Percentiles rank a stretch among this genome's conserved stretches.
Conservation (phyloP, 2,113 vertebrate species). For the Dromaius novaehollandiae region DNA sequence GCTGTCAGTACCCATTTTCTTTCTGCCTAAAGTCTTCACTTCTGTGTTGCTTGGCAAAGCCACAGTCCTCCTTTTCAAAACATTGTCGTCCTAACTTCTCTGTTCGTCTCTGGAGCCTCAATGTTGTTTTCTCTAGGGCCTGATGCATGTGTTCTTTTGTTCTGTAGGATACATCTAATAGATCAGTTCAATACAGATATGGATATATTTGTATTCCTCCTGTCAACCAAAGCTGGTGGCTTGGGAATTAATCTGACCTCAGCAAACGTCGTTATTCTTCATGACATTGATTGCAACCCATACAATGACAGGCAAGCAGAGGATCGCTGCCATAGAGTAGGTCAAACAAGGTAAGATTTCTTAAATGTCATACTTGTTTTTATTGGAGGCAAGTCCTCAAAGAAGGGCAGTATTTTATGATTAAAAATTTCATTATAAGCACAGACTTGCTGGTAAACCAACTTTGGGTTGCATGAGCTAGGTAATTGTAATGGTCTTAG, state of each 20-base stretch:
- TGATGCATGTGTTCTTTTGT: neutral
- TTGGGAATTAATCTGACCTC: constrained; percentile 96
- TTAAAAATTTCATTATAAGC: neutral
- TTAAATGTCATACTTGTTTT: neutral
- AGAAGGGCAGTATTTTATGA: neutral
- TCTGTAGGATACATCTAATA: constrained; percentile 91
- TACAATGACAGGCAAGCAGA: constrained; percentile 99
- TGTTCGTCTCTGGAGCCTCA: neutral
- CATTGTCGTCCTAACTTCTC: neutral
- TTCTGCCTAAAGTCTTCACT: neutral
- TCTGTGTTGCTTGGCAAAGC: neutral
- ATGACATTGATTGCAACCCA: constrained; percentile 97
- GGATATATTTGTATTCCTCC: constrained; percentile 93
- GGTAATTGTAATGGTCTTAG: neutral
- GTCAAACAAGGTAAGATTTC: constrained; percentile 86
- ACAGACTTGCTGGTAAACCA: neutral
- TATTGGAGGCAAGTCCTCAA: neutral
- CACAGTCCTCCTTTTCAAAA: neutral
- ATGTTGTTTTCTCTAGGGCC: neutral
- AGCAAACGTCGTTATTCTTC: constrained; percentile 95
- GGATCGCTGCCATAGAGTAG: constrained; percentile 95
- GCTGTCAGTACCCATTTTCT: neutral
- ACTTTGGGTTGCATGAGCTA: neutral
- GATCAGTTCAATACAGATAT: constrained; percentile 94
- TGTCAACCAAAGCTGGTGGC: constrained; percentile 96